Evolutionary conservation across 2,797 vertebrate species (phyloP).

Genomic region (Syngnathus rostellatus): DNA sequence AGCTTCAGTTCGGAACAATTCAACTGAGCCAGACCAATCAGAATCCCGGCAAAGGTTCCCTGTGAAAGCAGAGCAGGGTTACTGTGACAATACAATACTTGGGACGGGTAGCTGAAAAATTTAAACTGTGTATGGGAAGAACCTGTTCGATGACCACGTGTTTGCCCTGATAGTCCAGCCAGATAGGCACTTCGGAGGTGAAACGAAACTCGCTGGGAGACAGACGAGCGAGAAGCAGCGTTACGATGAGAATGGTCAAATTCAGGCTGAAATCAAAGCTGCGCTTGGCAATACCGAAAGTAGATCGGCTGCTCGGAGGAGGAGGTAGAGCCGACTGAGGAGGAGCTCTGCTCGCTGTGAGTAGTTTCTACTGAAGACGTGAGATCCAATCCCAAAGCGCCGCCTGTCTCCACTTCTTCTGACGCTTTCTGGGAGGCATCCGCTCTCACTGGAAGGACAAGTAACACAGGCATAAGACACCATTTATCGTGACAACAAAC

Average conservation of each 20-base stretch:
- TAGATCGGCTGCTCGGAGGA: constrained; percentile 86
- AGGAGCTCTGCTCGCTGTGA: constrained; percentile 69
- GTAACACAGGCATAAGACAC: neutral
- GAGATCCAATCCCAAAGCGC: constrained; percentile 59
- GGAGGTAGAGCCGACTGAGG: constrained; percentile 67
- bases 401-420: constrained; percentile 54
- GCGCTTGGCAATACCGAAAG: constrained; percentile 71
- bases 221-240: neutral
- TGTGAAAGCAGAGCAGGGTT: constrained; percentile 38
- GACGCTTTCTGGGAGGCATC: constrained; percentile 55
- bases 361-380: constrained; percentile 71
- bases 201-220: constrained; percentile 84
- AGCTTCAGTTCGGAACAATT: constrained; percentile 90
- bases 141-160: constrained; percentile 87
- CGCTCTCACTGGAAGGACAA: constrained; percentile 55
- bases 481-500: neutral
- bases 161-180: constrained; percentile 90
- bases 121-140: constrained; percentile 12
- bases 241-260: neutral
- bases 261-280: neutral
- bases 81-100: neutral
- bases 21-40: constrained; percentile 87
- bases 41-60: constrained; percentile 89
- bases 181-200: constrained; percentile 90
- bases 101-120: neutral